Percentiles rank a stretch among this genome's conserved stretches.
Evolutionary conservation across 2,888 invertebrate species (phyloP).

Genomic region (Incurvaria masculella): DNA sequence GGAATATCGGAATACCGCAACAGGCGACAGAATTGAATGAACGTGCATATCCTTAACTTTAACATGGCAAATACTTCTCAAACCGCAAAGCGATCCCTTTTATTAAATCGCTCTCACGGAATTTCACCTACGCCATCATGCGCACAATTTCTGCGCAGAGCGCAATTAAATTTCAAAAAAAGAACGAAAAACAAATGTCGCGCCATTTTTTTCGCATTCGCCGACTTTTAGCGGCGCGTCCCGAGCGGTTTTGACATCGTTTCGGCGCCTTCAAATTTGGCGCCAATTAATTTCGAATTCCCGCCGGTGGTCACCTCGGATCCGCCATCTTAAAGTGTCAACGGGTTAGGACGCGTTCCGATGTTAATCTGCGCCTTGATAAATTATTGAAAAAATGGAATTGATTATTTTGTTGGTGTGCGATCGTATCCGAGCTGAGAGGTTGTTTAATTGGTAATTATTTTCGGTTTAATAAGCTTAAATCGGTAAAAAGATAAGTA

Average conservation of each 20-base stretch:
- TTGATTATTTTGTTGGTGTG: constrained; percentile 38
- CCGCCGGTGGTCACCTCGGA: not conserved
- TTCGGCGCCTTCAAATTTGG: constrained; percentile 5
- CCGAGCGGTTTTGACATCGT: constrained; percentile 6
- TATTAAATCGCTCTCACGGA: too few species aligned
- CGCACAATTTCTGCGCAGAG: too few species aligned
- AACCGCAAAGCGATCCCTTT: too few species aligned
- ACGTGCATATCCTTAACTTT: too few species aligned
- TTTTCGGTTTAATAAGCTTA: constrained; percentile 23
- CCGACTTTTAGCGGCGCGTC: constrained; percentile 1
- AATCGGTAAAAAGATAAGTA: too few species aligned
- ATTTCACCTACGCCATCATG: too few species aligned
- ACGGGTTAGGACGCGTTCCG: not conserved
- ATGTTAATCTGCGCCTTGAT: not conserved
- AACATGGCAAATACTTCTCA: too few species aligned
- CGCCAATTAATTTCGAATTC: constrained; percentile 6
- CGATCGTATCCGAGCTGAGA: constrained; percentile 30
- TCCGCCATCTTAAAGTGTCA: not conserved
- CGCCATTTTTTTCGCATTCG: constrained; percentile 1
- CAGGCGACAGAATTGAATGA: too few species aligned
- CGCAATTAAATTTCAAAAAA: not conserved
- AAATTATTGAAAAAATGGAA: constrained; percentile 40
- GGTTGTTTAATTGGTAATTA: constrained; percentile 37
- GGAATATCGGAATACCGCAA: too few species aligned
- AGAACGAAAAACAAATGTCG: constrained; percentile 5